Conservation (phyloP, 2,888 invertebrate species). For the Eupeodes luniger region DNA sequence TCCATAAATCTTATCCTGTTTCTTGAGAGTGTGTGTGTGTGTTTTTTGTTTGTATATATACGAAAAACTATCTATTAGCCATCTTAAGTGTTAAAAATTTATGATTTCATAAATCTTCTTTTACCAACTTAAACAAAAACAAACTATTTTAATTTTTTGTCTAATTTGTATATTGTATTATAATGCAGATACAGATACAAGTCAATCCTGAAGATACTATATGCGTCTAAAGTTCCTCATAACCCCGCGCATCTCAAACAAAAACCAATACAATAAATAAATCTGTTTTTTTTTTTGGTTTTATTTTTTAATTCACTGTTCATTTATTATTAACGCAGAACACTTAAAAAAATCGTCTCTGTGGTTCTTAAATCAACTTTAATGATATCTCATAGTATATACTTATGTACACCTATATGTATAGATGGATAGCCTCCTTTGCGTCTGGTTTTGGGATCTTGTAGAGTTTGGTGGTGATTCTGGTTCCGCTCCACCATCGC, state of each 20-base stretch:
- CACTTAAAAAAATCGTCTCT: constrained; percentile 59
- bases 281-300: constrained; percentile 28
- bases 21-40: neutral
- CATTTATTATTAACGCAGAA: constrained; percentile 69
- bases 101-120: constrained; percentile 66
- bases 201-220: constrained; percentile 4
- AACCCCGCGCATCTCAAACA: neutral
- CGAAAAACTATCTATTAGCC: constrained; percentile 13
- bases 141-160: constrained; percentile 61
- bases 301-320: constrained; percentile 34
- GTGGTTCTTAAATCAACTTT: constrained; percentile 70
- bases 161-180: constrained; percentile 52
- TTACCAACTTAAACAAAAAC: constrained; percentile 59
- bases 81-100: constrained; percentile 44
- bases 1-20: constrained; percentile 35
- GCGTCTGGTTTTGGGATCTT: constrained; percentile 27
- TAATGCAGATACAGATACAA: constrained; percentile 13
- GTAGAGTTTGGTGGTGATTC: neutral
- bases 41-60: neutral
- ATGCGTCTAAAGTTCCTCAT: neutral
- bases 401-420: neutral
- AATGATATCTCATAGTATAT: constrained; percentile 35
- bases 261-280: constrained; percentile 55
- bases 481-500: constrained; percentile 42
- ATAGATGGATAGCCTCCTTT: constrained; percentile 24